Conservation (phyloP, 2,113 vertebrate species). For the Rhadina sibilatrix region DNA sequence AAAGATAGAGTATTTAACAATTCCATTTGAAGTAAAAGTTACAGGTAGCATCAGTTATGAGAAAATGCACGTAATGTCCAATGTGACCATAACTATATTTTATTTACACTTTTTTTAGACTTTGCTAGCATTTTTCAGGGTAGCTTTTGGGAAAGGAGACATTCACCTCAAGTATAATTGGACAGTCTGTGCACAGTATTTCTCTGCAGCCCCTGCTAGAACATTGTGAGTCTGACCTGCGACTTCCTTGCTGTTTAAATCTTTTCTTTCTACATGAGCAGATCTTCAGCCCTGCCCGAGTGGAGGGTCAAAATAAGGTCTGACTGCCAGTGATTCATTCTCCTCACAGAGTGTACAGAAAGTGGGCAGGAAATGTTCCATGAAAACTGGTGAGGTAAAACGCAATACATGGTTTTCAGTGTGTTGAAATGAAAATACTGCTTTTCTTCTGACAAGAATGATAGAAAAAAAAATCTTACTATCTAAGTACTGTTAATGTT, state of each 20-base stretch:
- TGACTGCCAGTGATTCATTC: not conserved
- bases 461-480: not conserved
- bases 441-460: not conserved
- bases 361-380: not conserved
- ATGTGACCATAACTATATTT: not conserved
- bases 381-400: not conserved
- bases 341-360: not conserved
- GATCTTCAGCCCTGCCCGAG: not conserved
- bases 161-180: not conserved
- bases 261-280: not conserved
- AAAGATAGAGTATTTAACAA: not conserved
- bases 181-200: not conserved
- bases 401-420: not conserved
- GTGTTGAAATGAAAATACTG: not conserved
- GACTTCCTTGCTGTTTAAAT: not conserved
- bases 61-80: not conserved
- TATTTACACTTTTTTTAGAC: not conserved
- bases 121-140: not conserved
- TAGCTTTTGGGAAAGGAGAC: not conserved
- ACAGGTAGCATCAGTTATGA: not conserved
- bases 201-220: not conserved
- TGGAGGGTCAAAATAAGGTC: not conserved
- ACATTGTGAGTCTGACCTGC: not conserved
- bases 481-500: not conserved
- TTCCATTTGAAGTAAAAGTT: not conserved